Percentiles rank a stretch among this genome's conserved stretches.
Conservation (phyloP, 2,888 invertebrate genomes). For the Clivina fossor region DNA sequence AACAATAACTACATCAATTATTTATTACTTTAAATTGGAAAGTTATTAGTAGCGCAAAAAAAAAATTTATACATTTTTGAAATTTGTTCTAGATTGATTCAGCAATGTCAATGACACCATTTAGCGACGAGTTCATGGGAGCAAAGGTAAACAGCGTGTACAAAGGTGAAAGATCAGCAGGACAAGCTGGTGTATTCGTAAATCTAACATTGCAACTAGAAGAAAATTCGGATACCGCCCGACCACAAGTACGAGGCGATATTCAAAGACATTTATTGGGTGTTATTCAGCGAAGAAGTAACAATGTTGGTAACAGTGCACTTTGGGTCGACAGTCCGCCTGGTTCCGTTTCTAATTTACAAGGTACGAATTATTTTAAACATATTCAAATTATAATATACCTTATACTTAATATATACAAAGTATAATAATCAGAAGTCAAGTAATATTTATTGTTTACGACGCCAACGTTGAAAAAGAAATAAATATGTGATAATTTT, state of each 20-base stretch:
- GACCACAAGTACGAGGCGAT: conserved; percentile 69
- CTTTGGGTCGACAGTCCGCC: conserved; percentile 81
- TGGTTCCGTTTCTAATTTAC: conserved; percentile 74
- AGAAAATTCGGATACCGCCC: conserved; percentile 71
- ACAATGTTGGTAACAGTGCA: conserved; percentile 86
- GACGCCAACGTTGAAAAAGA: no score
- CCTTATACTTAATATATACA: no score
- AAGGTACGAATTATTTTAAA: conserved; percentile 56
- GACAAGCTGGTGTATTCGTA: conserved; percentile 76
- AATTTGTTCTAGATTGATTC: conserved; percentile 72
- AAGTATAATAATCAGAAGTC: no score
- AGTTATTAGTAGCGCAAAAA: no score
- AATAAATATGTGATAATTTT: background rate
- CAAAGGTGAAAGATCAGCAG: conserved; percentile 66
- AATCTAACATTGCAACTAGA: conserved; percentile 82
- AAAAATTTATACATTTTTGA: conserved; percentile 11
- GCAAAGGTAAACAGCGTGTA: conserved; percentile 79
- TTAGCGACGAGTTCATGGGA: conserved; percentile 83
- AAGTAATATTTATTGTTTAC: background rate
- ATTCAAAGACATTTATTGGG: conserved; percentile 83
- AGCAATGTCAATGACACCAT: conserved; percentile 89
- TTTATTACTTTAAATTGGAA: no score
- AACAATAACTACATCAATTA: no score
- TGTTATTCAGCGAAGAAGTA: conserved; percentile 78
- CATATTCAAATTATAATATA: background rate